Percentiles rank a stretch among this genome's conserved stretches.
Conservation (phyloP, 2,797 vertebrate species). For the Coendou prehensilis region DNA sequence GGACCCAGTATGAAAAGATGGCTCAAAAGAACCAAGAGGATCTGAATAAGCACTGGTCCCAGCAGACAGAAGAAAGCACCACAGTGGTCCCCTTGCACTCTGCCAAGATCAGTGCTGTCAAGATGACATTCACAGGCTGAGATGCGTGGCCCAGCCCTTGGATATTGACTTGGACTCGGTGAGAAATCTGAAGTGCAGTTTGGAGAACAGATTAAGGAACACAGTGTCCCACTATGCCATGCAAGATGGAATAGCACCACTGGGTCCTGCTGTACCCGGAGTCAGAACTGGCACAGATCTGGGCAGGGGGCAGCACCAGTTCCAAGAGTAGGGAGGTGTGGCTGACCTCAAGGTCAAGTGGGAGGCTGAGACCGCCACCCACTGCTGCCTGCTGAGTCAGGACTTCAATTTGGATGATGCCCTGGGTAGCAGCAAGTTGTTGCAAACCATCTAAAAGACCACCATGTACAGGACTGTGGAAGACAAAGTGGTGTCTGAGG, state of each 20-base stretch:
- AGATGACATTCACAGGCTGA: constrained; percentile 91
- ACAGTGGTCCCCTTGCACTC: constrained; percentile 90
- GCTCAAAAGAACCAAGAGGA: constrained; percentile 93
- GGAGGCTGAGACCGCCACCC: neutral
- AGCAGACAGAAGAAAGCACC: constrained; percentile 93
- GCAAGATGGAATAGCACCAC: neutral
- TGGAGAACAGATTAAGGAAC: neutral
- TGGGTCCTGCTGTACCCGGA: neutral
- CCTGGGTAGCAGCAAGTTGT: no score
- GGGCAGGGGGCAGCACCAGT: neutral
- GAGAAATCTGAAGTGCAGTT: neutral
- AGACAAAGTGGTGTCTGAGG: neutral
- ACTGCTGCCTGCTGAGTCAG: neutral
- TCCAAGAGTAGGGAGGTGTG: neutral
- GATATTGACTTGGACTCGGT: constrained; percentile 92
- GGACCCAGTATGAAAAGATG: constrained; percentile 90
- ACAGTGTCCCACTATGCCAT: neutral
- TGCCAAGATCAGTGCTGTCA: constrained; percentile 91
- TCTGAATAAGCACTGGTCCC: constrained; percentile 93
- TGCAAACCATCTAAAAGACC: neutral
- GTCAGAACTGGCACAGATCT: neutral
- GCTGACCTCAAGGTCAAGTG: neutral
- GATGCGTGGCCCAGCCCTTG: constrained; percentile 91
- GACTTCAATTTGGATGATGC: neutral
- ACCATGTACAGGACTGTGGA: neutral